Evolutionary conservation across 2,797 vertebrate genomes (phyloP).

Genomic region (Limnodromus scolopaceus): DNA sequence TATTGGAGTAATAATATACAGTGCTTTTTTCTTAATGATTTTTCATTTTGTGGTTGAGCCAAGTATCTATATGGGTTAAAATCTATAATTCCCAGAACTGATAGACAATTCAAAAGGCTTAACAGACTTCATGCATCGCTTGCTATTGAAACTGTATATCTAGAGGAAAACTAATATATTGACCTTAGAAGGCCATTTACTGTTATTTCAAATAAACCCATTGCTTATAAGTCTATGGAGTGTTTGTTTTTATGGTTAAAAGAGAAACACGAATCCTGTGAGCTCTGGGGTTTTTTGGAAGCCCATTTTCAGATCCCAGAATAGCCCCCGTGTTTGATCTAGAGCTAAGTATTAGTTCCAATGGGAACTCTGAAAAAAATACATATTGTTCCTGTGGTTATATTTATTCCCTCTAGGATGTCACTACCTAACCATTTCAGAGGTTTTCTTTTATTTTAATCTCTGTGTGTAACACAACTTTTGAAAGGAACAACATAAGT

Average conservation of each 20-base stretch:
- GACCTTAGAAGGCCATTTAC: constrained; percentile 56
- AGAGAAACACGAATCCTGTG: not conserved
- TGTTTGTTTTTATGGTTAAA: constrained; percentile 26
- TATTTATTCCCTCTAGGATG: not conserved
- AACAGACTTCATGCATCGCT: constrained; percentile 59
- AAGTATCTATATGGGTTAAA: constrained; percentile 74
- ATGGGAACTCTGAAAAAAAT: constrained; percentile 24
- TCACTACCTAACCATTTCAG: not conserved
- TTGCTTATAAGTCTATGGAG: not conserved
- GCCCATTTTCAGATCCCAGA: not conserved
- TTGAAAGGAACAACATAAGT: not conserved
- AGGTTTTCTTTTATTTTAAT: not conserved
- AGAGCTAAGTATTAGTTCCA: constrained; percentile 6
- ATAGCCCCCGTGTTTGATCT: not conserved
- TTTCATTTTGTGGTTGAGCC: constrained; percentile 67
- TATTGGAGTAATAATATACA: constrained; percentile 56
- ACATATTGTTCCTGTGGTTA: not conserved
- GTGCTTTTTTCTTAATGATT: constrained; percentile 60
- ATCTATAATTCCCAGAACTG: constrained; percentile 73
- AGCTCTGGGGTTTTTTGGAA: not conserved
- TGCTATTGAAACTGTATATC: constrained; percentile 63
- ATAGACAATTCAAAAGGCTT: constrained; percentile 72
- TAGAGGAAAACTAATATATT: constrained; percentile 66
- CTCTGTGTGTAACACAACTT: not conserved
- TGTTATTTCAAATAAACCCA: constrained; percentile 35